Conservation (phyloP, 2,888 invertebrate species). For the Germaria angustata region DNA sequence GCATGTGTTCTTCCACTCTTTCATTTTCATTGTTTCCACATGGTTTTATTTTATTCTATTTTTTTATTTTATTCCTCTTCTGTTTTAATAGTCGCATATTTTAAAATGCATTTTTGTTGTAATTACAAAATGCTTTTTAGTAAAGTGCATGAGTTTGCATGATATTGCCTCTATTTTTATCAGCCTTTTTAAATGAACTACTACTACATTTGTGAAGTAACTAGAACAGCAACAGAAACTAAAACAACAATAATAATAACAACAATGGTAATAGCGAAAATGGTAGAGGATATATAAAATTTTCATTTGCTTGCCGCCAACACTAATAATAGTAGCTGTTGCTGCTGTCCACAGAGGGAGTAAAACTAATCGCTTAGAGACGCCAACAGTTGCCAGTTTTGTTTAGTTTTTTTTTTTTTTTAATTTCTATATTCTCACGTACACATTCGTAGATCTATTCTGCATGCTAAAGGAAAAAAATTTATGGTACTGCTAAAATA, state of each 20-base stretch:
- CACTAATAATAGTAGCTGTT: conserved; percentile 45
- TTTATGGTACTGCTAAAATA: conserved; percentile 28
- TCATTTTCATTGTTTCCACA: conserved; percentile 27
- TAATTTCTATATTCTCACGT: not conserved
- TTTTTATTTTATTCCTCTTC: conserved; percentile 25
- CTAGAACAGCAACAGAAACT: not conserved
- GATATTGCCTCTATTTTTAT: conserved; percentile 54
- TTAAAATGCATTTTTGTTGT: conserved; percentile 61
- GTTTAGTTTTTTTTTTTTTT: not conserved
- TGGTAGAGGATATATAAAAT: conserved; percentile 47
- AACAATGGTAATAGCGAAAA: not conserved
- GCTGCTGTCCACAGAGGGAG: conserved; percentile 29
- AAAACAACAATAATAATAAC: not conserved
- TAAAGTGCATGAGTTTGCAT: conserved; percentile 64
- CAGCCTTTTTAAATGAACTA: conserved; percentile 43
- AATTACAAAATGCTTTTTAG: conserved; percentile 66
- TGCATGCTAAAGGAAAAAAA: conserved; percentile 14
- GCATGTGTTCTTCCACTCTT: not conserved
- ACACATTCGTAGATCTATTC: not conserved
- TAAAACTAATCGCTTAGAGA: conserved; percentile 55
- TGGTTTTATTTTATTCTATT: conserved; percentile 1
- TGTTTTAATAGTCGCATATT: conserved; percentile 56
- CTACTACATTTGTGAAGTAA: not conserved
- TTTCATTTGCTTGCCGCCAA: conserved; percentile 48
- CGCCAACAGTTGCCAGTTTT: conserved; percentile 45